Base-by-base conservation (phyloP, 1,140 invertebrate genomes). In the Drosophila quadrilineata region DNA sequence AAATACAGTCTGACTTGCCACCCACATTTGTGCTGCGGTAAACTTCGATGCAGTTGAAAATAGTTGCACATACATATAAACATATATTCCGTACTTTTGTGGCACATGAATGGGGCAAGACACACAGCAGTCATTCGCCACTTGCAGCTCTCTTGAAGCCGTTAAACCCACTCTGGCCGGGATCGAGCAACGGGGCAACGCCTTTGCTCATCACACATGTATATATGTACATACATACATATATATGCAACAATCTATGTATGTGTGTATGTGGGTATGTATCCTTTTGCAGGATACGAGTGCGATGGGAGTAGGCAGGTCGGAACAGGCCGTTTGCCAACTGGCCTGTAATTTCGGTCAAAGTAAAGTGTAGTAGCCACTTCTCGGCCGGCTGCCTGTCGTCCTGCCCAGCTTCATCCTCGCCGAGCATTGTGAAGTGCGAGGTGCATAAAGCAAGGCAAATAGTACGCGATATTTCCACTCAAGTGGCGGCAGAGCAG, bases 31-130 rank as follows among this genome's bases (percentile, higher is more conserved):
- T 24, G 54, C 46, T 36, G 24, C 22, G 50, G 50, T 31, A 75
- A 85, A 84, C 77, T 82, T 64, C 76, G 69, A 84, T 82, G 76
- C 76, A 70, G 72, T 62, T 43, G 52, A 75, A n/a, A 71, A 64
- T 62, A 59, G 54, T 65, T 68, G 8, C 33, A 52, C 41, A 52
- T 36, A 38, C 43, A 41, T 26, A 46, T 52, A 16, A 26, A 49
- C n/a, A 24, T 19, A 22, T 26, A 17, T 28, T 50, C 48, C 12
- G 50, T 52, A 63, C 31, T 26, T 31, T 41, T 40, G 68, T 46
- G 66, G 69, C 40, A n/a, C n/a, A 22, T 21, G 33, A 52, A 62
- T 56, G 62, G 26, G 10, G 22, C 33, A 6, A 62, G 72, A 77
- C 59, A 73, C 73, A 70, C 63, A 73, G 35, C 49, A 70, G 69